These are phyloP conservation scores for Spermophilus dauricus DNA, from an alignment of 2,113 vertebrate species.

Conservation along the genomic window DNA sequence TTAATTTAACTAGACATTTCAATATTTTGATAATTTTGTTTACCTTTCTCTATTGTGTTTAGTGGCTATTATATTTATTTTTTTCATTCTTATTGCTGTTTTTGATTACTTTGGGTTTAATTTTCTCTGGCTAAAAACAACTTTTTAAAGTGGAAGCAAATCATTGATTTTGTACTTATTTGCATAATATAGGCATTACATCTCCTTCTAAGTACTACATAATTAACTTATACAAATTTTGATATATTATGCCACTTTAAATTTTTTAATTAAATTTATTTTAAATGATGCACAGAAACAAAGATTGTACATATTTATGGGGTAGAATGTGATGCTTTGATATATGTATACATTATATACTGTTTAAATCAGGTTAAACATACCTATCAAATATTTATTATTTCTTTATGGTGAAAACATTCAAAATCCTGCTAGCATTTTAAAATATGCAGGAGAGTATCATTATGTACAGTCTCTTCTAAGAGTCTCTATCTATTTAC, in stretches of 20 bases:
- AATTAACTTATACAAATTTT: neutral
- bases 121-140: neutral
- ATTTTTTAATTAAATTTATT: neutral
- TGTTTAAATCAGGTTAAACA: no score
- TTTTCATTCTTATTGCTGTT: neutral
- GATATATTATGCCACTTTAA: neutral
- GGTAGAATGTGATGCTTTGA: no score
- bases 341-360: no score
- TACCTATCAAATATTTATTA: neutral
- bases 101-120: neutral
- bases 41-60: neutral
- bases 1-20: neutral
- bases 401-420: neutral
- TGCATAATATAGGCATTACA: neutral
- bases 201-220: neutral
- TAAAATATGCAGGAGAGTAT: no score
- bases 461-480: neutral
- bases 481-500: neutral
- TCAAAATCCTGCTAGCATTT: neutral
- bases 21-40: neutral
- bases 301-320: no score
- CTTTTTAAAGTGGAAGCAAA: neutral
- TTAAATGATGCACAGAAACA: neutral
- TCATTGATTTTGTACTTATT: neutral
- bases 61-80: neutral